A percentile compares a stretch with the other conserved stretches of the same genome.
Evolutionary conservation across 2,888 invertebrate species (phyloP).

Genomic region (Epinotia brunnichana): DNA sequence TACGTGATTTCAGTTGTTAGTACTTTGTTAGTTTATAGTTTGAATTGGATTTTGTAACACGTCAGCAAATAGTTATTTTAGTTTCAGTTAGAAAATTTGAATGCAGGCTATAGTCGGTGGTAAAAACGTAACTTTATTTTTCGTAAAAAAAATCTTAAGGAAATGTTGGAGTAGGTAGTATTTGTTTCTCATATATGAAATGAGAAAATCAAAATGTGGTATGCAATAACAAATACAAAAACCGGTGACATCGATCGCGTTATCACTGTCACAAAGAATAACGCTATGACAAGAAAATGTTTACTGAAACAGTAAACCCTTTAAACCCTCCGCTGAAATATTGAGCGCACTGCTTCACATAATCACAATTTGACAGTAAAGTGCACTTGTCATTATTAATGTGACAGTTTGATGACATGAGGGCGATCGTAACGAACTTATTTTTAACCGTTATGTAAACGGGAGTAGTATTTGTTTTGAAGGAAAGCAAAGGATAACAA

Average conservation of each 20-base stretch:
- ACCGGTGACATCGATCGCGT: too few relatives aligned
- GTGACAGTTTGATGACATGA: constrained; percentile 50
- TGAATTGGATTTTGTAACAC: constrained; percentile 29
- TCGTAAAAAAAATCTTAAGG: too few relatives aligned
- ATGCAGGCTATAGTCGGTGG: background rate
- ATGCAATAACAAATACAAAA: too few relatives aligned
- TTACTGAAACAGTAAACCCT: too few relatives aligned
- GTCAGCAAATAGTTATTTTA: constrained; percentile 2
- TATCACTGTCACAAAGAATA: too few relatives aligned
- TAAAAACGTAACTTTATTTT: too few relatives aligned
- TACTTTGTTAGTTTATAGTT: constrained; percentile 15
- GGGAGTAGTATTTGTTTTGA: background rate
- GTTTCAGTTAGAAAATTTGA: background rate
- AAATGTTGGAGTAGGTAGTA: too few relatives aligned
- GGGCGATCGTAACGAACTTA: constrained; percentile 45
- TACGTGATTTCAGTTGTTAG: constrained; percentile 27
- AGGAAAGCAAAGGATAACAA: background rate
- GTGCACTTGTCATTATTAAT: constrained; percentile 47
- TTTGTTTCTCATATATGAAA: too few relatives aligned
- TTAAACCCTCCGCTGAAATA: background rate
- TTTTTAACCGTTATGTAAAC: background rate
- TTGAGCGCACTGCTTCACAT: background rate
- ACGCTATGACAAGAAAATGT: too few relatives aligned
- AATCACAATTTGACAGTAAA: constrained; percentile 44
- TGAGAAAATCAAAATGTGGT: too few relatives aligned